Evolutionary conservation across 2,113 vertebrate genomes (phyloP), one percentile per base, ranked within the genome.

Genomic region (Montifringilla adamsi): DNA sequence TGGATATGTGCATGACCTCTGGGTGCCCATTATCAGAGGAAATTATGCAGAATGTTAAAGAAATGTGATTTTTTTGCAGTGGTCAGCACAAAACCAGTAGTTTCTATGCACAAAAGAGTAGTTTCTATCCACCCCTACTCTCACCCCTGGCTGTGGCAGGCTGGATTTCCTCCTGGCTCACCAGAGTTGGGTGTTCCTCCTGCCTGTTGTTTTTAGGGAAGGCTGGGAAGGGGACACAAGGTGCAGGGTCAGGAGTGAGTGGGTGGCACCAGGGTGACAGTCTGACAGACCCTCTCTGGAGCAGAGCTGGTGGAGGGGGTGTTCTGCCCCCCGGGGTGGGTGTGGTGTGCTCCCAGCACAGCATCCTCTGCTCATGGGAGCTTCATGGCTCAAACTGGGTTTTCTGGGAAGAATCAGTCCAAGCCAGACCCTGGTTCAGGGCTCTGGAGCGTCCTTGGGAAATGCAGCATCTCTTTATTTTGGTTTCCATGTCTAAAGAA

Each of bases 401-500:
- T 63, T 90, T 85, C 26, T 76, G 79, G 78, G 26, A 63, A 22
- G 24, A 83, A 60, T 70, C 31, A 28, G 6, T 73, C 49, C 33
- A 72, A 93, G 41, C 21, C 21, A 73, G 72, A 60, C 3, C 41
- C 53, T 53, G 55, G n/a, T 92, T 92, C 16, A 56, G 53, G 44
- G 67, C 35, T 58, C 44, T 76, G 58, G 33, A 60, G 62, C 10
- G 15, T 73, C 80, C 27, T 6, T 91, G 77, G 73, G 72, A 89
- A 87, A 47, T 22, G 21, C 35, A 91, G 62, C 62, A 20, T 80
- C n/a, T 84, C 62, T 68, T 89, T 93, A 64, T 93, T 94, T 95
- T 87, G 62, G 62, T 93, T 96, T 94, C 87, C 9, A 3, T 58
- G 78, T 28, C 62, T 93, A 49, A 87, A 90, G 88, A 90, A 94